Evolutionary conservation across 2,113 vertebrate species (phyloP), one percentile per base, ranked within the genome.

Genomic region (Struthio camelus): DNA sequence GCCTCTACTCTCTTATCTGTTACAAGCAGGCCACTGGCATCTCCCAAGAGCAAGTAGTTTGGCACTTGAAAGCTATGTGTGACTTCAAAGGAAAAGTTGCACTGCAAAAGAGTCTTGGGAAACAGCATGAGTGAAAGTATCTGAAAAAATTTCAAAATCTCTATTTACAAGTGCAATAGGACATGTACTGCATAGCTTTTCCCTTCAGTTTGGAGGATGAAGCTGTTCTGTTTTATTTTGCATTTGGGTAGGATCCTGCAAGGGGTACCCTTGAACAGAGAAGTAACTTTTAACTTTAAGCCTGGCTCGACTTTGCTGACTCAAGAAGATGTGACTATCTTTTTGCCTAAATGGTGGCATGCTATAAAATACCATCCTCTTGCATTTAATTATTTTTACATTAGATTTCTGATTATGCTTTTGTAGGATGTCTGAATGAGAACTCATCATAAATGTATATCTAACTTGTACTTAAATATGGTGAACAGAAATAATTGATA

Each of bases 1-100:
- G 92, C 79, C 79, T 97, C 87, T 80, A 82, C 80, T 83, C 34
- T 72, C 92, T 97, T 97, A 84, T 97, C 94, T 97, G 90, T 87
- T 80, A 64, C 71, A 88, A 83, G 56, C 95, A 96, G 84, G 40
- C 94, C 44, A 72, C 78, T 85, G 95, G 89, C 46, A 53, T 87
- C 90, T 89, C 91, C 94, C 64, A 95, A 79, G 66, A 82, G 66
- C 54, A 66, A 75, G 17, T n/a, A 51, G 56, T 90, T 94, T 96
- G 59, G 71, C 58, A 42, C 38, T 90, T 58, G 83, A 87, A 93
- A 95, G 89, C 75, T 94, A 30, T 11, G 2, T 81, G 73, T 78
- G 23, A 34, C 58, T 95, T 91, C 95, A 95, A 96, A 97, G 50
- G 14, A 97, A 95, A 87, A 48, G 54, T 86, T 84, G 56, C 71